phyloP scores from a whole-genome alignment of 2,888 invertebrate species.

The Scaptomyza caliginosa region DNA sequence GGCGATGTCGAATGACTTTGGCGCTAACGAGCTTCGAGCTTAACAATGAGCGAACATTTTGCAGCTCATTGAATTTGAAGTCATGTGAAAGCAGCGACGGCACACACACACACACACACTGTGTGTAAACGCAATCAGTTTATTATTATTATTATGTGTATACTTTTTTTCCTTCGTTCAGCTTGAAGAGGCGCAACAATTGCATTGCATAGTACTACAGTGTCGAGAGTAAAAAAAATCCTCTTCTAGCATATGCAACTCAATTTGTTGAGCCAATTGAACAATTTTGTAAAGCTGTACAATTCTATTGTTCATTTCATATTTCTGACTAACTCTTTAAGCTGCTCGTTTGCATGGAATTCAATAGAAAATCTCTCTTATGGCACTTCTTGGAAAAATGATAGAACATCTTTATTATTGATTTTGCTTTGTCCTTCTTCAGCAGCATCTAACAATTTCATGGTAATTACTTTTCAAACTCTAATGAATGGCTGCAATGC shows the following conservation, averaged over 20 bases:
- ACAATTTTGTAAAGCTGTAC: constrained; percentile 13
- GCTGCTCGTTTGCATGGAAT: no score
- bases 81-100: constrained; percentile 63
- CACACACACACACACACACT: constrained; percentile 11
- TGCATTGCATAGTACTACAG: constrained; percentile 39
- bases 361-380: no score
- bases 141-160: constrained; percentile 4
- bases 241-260: constrained; percentile 23
- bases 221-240: constrained; percentile 47
- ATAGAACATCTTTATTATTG: no score
- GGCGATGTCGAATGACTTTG: constrained; percentile 46
- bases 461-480: background rate
- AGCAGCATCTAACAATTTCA: background rate
- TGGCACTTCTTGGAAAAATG: no score
- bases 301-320: constrained; percentile 14
- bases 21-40: constrained; percentile 73
- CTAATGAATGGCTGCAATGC: background rate
- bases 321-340: constrained; percentile 8
- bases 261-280: constrained; percentile 35
- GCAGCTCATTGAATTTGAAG: constrained; percentile 79
- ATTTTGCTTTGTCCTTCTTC: no score
- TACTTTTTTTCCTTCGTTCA: background rate
- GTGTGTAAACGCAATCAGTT: constrained; percentile 54
- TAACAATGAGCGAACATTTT: constrained; percentile 76
- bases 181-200: constrained; percentile 36